Conservation (phyloP, 37 sponge, comb jelly and placozoan species). For the Diacarnus erythraeanus region DNA sequence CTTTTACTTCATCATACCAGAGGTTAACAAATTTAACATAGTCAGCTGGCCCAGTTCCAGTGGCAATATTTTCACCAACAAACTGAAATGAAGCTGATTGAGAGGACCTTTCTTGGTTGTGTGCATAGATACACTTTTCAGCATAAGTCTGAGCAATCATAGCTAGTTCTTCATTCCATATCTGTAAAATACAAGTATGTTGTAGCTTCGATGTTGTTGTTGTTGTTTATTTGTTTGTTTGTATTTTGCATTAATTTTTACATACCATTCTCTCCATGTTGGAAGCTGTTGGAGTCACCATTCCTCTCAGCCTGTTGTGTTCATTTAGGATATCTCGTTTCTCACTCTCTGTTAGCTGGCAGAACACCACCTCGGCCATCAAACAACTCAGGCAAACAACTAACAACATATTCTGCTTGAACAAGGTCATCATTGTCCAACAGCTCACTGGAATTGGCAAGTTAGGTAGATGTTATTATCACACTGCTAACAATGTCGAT, state of each 20-base stretch:
- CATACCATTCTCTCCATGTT: slow-evolving; percentile 29
- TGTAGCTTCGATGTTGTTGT: no score
- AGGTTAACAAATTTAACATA: not conserved
- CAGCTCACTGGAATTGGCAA: no score
- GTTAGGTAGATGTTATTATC: no score
- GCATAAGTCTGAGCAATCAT: slow-evolving; percentile 14
- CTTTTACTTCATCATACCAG: slow-evolving; percentile 19
- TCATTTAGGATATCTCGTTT: slow-evolving; percentile 2
- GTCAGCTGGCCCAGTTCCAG: not conserved
- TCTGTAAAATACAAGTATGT: not conserved
- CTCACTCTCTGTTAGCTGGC: not conserved
- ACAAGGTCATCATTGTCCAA: no score
- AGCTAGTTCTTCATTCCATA: slow-evolving; percentile 27
- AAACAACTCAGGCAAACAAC: no score
- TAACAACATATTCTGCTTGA: no score
- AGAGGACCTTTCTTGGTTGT: not conserved
- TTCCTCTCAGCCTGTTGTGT: slow-evolving; percentile 8
- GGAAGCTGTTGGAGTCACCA: slow-evolving; percentile 4
- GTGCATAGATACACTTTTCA: slow-evolving; percentile 2
- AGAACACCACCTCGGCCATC: not conserved
- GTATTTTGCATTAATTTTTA: no score
- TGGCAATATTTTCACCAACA: slow-evolving; percentile 21
- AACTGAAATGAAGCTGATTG: not conserved
- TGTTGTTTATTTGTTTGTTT: no score
- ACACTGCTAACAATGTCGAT: no score